Percentiles rank a stretch among this genome's conserved stretches.
Evolutionary conservation across 2,113 vertebrate genomes (phyloP).

Genomic region (Furnarius figulus): DNA sequence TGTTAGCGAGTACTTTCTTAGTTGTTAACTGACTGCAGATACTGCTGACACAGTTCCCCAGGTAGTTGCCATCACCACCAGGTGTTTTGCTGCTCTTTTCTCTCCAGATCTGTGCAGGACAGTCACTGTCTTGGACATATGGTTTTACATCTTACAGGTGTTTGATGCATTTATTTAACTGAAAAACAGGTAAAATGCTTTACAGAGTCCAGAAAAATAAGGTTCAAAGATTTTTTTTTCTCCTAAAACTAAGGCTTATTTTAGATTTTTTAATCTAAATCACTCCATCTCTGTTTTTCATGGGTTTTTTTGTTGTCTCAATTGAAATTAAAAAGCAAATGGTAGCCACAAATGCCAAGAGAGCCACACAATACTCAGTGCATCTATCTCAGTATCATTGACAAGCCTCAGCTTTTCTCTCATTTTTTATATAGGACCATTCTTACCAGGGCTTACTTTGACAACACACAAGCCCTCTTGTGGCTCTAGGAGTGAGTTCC

Average conservation of each 20-base stretch:
- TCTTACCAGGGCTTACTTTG: not conserved
- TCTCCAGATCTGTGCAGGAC: not conserved
- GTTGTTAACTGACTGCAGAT: not conserved
- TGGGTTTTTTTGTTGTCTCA: rapidly evolving
- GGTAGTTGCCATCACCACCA: not conserved
- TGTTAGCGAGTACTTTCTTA: not conserved
- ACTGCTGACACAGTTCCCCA: not conserved
- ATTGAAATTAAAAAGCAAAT: not conserved
- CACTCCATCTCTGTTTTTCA: not conserved
- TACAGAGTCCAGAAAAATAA: not conserved
- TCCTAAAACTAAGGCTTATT: not conserved
- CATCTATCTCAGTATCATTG: not conserved
- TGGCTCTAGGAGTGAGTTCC: not conserved
- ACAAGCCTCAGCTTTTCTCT: not conserved
- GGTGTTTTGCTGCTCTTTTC: not conserved
- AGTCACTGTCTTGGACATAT: not conserved
- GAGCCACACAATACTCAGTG: not conserved
- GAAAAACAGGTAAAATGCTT: not conserved
- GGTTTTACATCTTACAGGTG: not conserved
- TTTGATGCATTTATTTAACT: not conserved
- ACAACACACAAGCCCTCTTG: not conserved
- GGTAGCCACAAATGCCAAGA: not conserved
- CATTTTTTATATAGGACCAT: not conserved
- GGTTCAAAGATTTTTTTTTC: not conserved
- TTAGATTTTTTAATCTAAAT: not conserved